Conservation (phyloP, 2,888 invertebrate species). For the Leucophenga maculata region DNA sequence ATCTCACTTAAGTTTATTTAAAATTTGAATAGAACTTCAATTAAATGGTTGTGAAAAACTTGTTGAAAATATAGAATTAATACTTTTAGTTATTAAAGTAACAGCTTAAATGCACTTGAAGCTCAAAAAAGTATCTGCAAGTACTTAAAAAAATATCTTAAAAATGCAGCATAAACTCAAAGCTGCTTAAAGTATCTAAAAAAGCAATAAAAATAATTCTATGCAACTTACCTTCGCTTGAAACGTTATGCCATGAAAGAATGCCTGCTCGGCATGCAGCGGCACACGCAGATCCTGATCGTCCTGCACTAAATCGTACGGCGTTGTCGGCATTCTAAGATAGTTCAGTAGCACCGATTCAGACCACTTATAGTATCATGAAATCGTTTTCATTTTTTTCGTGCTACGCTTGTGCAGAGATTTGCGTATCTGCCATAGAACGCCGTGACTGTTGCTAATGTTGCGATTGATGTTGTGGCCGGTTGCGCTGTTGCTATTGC, state of each 20-base stretch:
- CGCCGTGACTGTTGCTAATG: constrained; percentile 46
- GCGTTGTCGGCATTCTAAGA: constrained; percentile 86
- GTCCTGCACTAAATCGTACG: constrained; percentile 95
- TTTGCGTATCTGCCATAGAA: constrained; percentile 70
- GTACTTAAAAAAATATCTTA: constrained; percentile 51
- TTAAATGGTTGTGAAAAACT: no score
- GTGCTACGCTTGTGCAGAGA: constrained; percentile 71
- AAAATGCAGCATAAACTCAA: constrained; percentile 57
- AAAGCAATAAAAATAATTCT: neutral
- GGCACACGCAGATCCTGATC: constrained; percentile 96
- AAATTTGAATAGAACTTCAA: no score
- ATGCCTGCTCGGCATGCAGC: constrained; percentile 97
- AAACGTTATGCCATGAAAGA: constrained; percentile 93
- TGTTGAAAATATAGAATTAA: neutral
- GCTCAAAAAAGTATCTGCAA: constrained; percentile 26
- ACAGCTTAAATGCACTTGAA: neutral
- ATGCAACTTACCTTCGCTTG: constrained; percentile 90
- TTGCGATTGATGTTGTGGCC: constrained; percentile 27
- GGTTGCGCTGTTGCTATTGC: constrained; percentile 25
- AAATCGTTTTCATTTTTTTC: constrained; percentile 72
- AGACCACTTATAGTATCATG: constrained; percentile 73
- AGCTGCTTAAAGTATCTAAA: constrained; percentile 3
- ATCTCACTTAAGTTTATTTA: no score
- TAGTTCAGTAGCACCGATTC: constrained; percentile 73
- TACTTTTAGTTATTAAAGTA: constrained; percentile 1